A percentile compares a stretch with the other conserved stretches of the same genome.
phyloP scores from a whole-genome alignment of 1,140 invertebrate genomes.

The Cyclargus thomasi region DNA sequence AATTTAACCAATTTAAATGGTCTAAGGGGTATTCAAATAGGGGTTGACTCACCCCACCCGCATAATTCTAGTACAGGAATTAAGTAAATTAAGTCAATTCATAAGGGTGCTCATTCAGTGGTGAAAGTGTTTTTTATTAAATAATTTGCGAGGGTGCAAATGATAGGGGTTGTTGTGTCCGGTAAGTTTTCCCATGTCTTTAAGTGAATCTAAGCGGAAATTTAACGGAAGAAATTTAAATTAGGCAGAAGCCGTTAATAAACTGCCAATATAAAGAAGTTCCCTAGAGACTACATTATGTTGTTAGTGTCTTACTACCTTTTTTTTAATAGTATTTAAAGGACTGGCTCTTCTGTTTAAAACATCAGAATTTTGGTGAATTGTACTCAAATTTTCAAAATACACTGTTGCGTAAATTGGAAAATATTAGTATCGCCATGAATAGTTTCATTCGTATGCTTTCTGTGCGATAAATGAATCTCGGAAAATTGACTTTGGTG shows the following conservation, averaged over 20 bases:
- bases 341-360: no score
- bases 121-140: constrained; percentile 10
- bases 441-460: no score
- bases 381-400: no score
- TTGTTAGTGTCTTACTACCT: no score
- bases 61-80: constrained; percentile 31
- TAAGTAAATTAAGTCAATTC: constrained; percentile 1
- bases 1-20: background rate
- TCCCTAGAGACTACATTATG: no score
- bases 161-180: constrained; percentile 51
- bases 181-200: constrained; percentile 7
- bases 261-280: background rate
- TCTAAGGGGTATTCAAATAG: constrained; percentile 6
- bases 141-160: constrained; percentile 36
- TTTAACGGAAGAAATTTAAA: background rate
- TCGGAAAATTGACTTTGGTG: no score
- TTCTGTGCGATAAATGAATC: no score
- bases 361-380: no score
- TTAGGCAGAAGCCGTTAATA: background rate
- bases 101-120: background rate
- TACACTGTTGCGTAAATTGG: no score
- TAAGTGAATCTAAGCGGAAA: background rate
- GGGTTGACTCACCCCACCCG: constrained; percentile 51
- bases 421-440: no score
- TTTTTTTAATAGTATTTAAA: no score